Evolutionary conservation across 2,888 invertebrate species (phyloP).

Genomic region (Crossocerus cetratus): DNA sequence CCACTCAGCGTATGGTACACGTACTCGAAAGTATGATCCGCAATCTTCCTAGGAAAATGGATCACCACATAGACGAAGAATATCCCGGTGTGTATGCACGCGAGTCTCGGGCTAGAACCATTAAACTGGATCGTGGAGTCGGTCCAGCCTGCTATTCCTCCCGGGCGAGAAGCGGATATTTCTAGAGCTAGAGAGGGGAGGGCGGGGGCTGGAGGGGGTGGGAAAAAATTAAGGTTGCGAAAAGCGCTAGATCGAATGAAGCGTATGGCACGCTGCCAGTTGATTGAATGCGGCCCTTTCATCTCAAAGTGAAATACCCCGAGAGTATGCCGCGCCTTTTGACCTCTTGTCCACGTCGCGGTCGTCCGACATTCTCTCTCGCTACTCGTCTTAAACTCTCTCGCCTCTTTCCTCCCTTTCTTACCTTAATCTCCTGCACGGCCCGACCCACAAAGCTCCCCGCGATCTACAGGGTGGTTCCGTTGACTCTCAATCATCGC

Average conservation of each 20-base stretch:
- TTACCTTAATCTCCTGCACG: background rate
- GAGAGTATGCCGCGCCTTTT: background rate
- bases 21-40: too few species aligned
- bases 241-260: background rate
- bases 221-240: too few species aligned
- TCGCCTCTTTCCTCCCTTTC: background rate
- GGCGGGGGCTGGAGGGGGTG: background rate
- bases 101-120: too few species aligned
- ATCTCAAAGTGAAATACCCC: background rate
- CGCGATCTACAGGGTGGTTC: too few species aligned
- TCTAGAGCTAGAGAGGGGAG: background rate
- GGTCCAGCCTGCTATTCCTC: too few species aligned
- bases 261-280: background rate
- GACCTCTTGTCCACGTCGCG: constrained; percentile 5
- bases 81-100: too few species aligned
- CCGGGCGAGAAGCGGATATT: background rate
- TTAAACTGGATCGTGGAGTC: too few species aligned
- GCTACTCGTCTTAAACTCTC: background rate
- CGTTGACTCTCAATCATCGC: too few species aligned
- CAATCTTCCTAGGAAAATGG: too few species aligned
- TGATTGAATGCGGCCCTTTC: background rate
- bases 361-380: background rate
- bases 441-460: background rate
- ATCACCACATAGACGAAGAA: too few species aligned
- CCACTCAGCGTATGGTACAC: too few species aligned